Base-by-base conservation (phyloP, 2,888 invertebrate species). In the Notocelia uddmanniana region DNA sequence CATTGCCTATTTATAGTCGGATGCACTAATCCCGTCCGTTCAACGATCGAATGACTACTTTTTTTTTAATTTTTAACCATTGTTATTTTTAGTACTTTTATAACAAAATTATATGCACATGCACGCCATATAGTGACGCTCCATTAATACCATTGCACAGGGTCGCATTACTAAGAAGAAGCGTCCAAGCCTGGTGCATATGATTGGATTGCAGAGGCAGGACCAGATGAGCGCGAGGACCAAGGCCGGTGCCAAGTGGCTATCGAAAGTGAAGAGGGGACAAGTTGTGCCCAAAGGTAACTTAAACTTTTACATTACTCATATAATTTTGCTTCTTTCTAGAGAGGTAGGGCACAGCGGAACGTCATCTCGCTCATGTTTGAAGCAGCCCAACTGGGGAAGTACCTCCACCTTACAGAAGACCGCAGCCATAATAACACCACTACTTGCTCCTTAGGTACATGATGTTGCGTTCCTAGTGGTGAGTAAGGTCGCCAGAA, bases 211-310 rank as follows among this genome's bases (percentile, higher is more conserved):
- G 82, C 95, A 95, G 77, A 94, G 97, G 74, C 95, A 95, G 82
- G 93, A 92, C 68, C 95, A 95, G 83, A 94, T 97, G 88, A 97
- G 97, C 82, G 97, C 97, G 13, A 94, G 97, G 73, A 97, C 97
- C 11, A 97, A 97, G 89, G 97, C 97, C 81, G 97, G 97, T 45
- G 97, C 97, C 77, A 98, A 97, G 85, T 98, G 98, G 97, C 92
- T 98, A 73, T 96, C 97, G 64, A 97, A 97, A 89, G 97, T 97
- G 80, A 97, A 97, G 87, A 96, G 97, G 85, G 97, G 97, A 76
- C 97, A 97, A 89, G 96, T 97, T 68, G 97, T 95, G 34, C 97
- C 97, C 23, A 97, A 96, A 92, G 95, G 95, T 91, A 81, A 71
- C 50, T 26, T 21, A 23, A 50, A 21, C 31, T 31, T 5, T 31